Evolutionary conservation across 2,113 vertebrate genomes (phyloP).

Genomic region (Crotalus tigris): DNA sequence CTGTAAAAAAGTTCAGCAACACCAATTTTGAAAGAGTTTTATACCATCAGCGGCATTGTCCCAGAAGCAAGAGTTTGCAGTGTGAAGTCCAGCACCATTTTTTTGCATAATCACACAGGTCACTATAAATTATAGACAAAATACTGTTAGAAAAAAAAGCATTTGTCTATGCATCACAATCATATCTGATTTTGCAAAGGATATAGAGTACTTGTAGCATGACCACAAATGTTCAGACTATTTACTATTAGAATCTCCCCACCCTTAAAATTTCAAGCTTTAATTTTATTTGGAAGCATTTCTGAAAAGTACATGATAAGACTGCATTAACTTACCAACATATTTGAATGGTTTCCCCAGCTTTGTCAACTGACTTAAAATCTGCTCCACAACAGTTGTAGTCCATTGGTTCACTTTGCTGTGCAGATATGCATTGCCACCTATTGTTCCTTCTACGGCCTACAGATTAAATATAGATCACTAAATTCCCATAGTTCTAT

Average conservation of each 20-base stretch:
- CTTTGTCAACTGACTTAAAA: conserved; percentile 89
- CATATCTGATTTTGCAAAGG: neutral
- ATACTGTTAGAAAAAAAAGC: conserved; percentile 28
- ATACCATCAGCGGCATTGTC: conserved; percentile 92
- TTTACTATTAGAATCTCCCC: neutral
- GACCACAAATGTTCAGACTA: neutral
- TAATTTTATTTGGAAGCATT: neutral
- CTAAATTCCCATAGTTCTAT: fast-evolving
- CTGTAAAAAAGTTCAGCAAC: neutral
- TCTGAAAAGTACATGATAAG: too few species aligned
- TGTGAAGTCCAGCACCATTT: conserved; percentile 91
- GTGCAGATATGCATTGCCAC: conserved; percentile 88
- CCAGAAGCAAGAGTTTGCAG: conserved; percentile 94
- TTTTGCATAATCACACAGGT: conserved; percentile 97
- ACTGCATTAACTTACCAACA: conserved; percentile 74
- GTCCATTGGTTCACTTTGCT: conserved; percentile 92
- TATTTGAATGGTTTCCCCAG: conserved; percentile 96
- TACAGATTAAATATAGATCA: conserved; percentile 38
- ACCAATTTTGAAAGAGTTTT: neutral
- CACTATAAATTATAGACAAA: conserved; percentile 67
- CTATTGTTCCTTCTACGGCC: conserved; percentile 86
- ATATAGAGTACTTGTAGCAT: neutral
- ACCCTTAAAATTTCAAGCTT: neutral
- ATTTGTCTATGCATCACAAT: neutral
- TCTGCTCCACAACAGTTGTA: conserved; percentile 85